These are phyloP conservation scores for Cacoxenus indagator DNA, from an alignment of 2,888 invertebrate species.

Conservation along the genomic window DNA sequence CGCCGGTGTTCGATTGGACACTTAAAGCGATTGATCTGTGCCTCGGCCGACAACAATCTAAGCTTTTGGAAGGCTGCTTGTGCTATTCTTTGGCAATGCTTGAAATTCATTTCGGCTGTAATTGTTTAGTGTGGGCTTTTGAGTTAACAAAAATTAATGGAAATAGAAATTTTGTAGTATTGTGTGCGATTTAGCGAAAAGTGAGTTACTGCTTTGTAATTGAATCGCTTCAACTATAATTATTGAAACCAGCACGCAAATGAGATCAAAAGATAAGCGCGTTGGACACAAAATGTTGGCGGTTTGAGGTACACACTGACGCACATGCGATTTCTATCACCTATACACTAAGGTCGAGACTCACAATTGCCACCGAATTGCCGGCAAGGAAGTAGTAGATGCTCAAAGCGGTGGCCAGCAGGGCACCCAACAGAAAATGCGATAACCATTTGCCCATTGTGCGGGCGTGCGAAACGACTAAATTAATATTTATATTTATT, in stretches of 20 bases:
- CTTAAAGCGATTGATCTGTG: neutral
- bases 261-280: conserved; percentile 17
- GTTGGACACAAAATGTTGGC: neutral
- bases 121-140: too few species aligned
- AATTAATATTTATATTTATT: too few species aligned
- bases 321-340: too few species aligned
- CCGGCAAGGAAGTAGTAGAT: conserved; percentile 62
- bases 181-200: neutral
- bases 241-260: conserved; percentile 7
- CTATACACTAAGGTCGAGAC: neutral
- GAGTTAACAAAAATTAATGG: too few species aligned
- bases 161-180: too few species aligned
- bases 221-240: neutral
- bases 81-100: conserved; percentile 41
- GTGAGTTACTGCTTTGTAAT: neutral
- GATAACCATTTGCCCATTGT: conserved; percentile 44
- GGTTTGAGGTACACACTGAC: too few species aligned
- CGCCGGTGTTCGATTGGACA: conserved; percentile 27
- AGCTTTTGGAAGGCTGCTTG: conserved; percentile 42
- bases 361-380: conserved; percentile 61
- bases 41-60: conserved; percentile 20
- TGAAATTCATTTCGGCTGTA: conserved; percentile 53
- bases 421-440: conserved; percentile 64
- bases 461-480: neutral
- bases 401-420: conserved; percentile 64